Evolutionary conservation across 2,797 vertebrate species (phyloP).

Genomic region (Urosaurus nigricauda): DNA sequence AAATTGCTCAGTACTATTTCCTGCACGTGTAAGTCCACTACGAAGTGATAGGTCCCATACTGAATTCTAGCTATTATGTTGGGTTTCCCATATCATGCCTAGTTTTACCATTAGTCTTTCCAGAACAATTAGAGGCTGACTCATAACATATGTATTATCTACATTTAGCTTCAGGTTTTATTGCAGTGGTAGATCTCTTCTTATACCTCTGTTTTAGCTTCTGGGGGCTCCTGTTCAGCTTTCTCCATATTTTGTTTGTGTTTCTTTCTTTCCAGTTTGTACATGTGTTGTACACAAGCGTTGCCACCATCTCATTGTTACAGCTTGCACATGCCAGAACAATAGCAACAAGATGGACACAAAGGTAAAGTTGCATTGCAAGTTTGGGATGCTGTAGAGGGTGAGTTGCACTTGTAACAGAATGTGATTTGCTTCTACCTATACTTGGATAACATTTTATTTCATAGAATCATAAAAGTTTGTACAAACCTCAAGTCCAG

Average conservation of each 20-base stretch:
- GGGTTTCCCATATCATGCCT: too few species aligned
- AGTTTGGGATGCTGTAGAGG: not conserved
- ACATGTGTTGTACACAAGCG: conserved; percentile 98
- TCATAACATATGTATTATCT: not conserved
- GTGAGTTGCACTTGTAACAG: not conserved
- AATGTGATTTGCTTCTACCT: conserved; percentile 2
- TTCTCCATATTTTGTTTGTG: conserved; percentile 3
- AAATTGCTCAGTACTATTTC: not conserved
- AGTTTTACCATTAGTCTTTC: too few species aligned
- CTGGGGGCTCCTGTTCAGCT: conserved; percentile 30
- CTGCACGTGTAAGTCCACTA: not conserved
- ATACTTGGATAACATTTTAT: conserved; percentile 13
- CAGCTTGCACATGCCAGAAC: conserved; percentile 94
- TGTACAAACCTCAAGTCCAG: too few species aligned
- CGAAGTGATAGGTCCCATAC: not conserved
- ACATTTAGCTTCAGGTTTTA: not conserved
- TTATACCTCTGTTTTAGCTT: conserved; percentile 22
- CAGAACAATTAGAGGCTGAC: not conserved
- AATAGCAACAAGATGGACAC: conserved; percentile 86
- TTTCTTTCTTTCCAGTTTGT: conserved; percentile 86
- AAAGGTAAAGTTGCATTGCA: conserved; percentile 72
- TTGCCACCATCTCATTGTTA: conserved; percentile 95
- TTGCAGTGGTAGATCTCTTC: not conserved
- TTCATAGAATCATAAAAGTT: too few species aligned
- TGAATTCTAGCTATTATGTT: too few species aligned